phyloP scores from a whole-genome alignment of 2,888 invertebrate species.

The Plemyria rubiginata region DNA sequence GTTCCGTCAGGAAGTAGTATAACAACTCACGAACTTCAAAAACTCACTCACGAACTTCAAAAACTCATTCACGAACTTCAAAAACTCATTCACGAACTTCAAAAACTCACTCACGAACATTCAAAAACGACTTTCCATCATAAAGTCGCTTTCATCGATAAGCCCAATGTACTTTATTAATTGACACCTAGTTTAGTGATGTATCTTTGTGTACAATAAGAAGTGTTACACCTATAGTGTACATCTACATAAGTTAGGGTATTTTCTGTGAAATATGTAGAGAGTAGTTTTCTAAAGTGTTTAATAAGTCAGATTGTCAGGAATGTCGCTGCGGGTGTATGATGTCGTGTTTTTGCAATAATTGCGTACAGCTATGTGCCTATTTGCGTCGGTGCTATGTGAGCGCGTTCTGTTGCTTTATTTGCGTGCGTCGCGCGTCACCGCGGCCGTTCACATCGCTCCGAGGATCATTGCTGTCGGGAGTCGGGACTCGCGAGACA shows the following conservation, averaged over 20 bases:
- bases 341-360: slow-evolving; percentile 52
- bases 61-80: no score
- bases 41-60: no score
- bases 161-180: no score
- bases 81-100: no score
- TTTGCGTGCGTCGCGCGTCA: slow-evolving; percentile 78
- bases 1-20: no score
- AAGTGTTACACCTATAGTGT: background rate
- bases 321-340: slow-evolving; percentile 34
- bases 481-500: slow-evolving; percentile 2
- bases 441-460: slow-evolving; percentile 74
- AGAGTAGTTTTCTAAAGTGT: slow-evolving; percentile 22
- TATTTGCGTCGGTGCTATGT: slow-evolving; percentile 60
- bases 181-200: no score
- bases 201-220: no score
- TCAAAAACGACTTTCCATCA: no score
- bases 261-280: slow-evolving; percentile 22
- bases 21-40: no score
- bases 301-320: slow-evolving; percentile 29
- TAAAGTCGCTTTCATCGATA: no score
- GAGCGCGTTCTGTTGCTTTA: slow-evolving; percentile 56
- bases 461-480: slow-evolving; percentile 6
- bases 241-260: slow-evolving; percentile 1
- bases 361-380: slow-evolving; percentile 59
- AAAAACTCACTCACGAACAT: no score